Evolutionary conservation across 1,140 invertebrate species (phyloP).

Genomic region (Megalonaias nervosa): DNA sequence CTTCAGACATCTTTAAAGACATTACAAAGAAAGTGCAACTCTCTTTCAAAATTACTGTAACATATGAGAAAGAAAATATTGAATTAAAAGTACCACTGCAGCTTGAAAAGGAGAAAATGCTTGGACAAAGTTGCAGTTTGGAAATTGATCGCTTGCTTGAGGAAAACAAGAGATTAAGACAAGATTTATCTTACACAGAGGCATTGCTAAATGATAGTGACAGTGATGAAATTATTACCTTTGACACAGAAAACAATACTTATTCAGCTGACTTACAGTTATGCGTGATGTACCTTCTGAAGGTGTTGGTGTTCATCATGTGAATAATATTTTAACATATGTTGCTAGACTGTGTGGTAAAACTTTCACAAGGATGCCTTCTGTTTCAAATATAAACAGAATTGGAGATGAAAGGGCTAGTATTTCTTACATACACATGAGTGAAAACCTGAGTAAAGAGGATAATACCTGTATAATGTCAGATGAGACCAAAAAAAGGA

Average conservation of each 20-base stretch:
- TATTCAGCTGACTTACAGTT: slow-evolving; percentile 11
- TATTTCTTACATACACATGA: slow-evolving; percentile 14
- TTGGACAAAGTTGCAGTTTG: not conserved
- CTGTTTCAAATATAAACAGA: too few species aligned
- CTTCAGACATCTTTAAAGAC: slow-evolving; percentile 14
- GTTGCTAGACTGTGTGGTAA: slow-evolving; percentile 23
- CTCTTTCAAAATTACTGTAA: not conserved
- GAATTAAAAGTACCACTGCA: slow-evolving; percentile 4
- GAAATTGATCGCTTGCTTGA: slow-evolving; percentile 8
- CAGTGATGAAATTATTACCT: slow-evolving; percentile 5
- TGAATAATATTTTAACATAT: slow-evolving; percentile 26
- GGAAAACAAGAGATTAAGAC: slow-evolving; percentile 5
- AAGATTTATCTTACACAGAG: slow-evolving; percentile 13
- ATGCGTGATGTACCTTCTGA: slow-evolving; percentile 31
- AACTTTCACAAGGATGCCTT: slow-evolving; percentile 17
- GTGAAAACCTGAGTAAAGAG: slow-evolving; percentile 17
- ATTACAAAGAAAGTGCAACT: too few species aligned
- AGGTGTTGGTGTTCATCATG: slow-evolving; percentile 32
- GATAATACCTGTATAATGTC: slow-evolving; percentile 24
- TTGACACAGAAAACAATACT: slow-evolving; percentile 5
- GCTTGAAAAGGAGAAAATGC: not conserved
- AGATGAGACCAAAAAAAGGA: slow-evolving; percentile 35
- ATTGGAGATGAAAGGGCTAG: slow-evolving; percentile 15
- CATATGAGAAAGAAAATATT: slow-evolving; percentile 9
- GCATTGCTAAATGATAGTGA: slow-evolving; percentile 6